Conservation (phyloP, 2,888 invertebrate genomes). For the Drosophila borborema region DNA sequence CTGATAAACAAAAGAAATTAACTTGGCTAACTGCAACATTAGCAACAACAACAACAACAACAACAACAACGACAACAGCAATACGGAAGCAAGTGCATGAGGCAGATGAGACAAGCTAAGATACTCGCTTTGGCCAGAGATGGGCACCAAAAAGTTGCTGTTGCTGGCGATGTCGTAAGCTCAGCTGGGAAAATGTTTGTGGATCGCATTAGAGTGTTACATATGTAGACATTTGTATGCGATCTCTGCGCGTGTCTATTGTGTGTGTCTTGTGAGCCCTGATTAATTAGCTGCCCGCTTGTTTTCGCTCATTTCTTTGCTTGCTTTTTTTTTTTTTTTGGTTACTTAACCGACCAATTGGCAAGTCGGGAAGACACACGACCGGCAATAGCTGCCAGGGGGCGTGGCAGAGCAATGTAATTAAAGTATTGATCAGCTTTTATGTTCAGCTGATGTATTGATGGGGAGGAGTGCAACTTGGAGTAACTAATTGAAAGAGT, state of each 20-base stretch:
- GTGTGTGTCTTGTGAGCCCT: conserved; percentile 29
- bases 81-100: conserved; percentile 49
- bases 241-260: conserved; percentile 27
- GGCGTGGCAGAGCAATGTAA: conserved; percentile 10
- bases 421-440: conserved; percentile 23
- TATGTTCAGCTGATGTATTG: conserved; percentile 18
- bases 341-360: conserved; percentile 41
- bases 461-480: neutral
- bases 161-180: conserved; percentile 47
- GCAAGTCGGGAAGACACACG: conserved; percentile 31
- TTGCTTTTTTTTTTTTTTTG: neutral
- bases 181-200: conserved; percentile 48
- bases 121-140: conserved; percentile 10
- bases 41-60: conserved; percentile 1
- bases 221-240: conserved; percentile 6
- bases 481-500: neutral
- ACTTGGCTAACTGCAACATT: conserved; percentile 29
- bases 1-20: conserved; percentile 47
- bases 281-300: conserved; percentile 52
- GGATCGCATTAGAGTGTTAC: conserved; percentile 25
- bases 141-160: conserved; percentile 7
- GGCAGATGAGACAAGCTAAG: conserved; percentile 32
- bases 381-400: conserved; percentile 5
- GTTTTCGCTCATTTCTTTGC: conserved; percentile 1
- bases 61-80: conserved; percentile 14